Conservation (phyloP, 2,113 vertebrate species). For the Daboia siamensis region DNA sequence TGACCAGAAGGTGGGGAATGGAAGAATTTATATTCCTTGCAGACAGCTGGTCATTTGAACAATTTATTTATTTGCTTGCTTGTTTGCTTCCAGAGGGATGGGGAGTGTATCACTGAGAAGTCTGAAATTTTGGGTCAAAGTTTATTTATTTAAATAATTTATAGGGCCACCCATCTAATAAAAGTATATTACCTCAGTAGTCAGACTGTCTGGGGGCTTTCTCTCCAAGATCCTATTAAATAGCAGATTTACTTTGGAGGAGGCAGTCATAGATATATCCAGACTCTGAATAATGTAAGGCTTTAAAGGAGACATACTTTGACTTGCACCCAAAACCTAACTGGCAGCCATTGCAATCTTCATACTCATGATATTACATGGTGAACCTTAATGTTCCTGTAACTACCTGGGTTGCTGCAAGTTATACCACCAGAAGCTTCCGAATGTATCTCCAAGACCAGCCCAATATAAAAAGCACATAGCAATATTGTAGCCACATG, state of each 20-base stretch:
- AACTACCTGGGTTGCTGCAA: neutral
- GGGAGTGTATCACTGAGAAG: neutral
- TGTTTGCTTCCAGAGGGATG: neutral
- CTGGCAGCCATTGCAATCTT: neutral
- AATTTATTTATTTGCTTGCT: neutral
- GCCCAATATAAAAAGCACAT: neutral
- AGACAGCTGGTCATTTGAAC: no score
- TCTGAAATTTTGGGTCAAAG: neutral
- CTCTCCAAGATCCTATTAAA: neutral
- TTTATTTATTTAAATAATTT: neutral
- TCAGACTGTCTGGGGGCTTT: neutral
- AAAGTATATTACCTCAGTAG: neutral
- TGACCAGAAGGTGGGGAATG: no score
- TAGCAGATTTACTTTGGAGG: neutral
- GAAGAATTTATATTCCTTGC: no score
- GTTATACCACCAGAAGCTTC: neutral
- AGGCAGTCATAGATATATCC: neutral
- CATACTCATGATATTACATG: neutral
- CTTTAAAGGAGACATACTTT: neutral
- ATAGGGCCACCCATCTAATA: neutral
- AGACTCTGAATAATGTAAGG: neutral
- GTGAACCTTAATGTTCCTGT: neutral
- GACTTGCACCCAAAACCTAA: neutral
- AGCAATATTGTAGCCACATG: neutral
- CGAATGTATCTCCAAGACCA: neutral